These are phyloP conservation scores for Myopa tessellatipennis DNA, from an alignment of 2,888 invertebrate genomes.

Conservation along the genomic window DNA sequence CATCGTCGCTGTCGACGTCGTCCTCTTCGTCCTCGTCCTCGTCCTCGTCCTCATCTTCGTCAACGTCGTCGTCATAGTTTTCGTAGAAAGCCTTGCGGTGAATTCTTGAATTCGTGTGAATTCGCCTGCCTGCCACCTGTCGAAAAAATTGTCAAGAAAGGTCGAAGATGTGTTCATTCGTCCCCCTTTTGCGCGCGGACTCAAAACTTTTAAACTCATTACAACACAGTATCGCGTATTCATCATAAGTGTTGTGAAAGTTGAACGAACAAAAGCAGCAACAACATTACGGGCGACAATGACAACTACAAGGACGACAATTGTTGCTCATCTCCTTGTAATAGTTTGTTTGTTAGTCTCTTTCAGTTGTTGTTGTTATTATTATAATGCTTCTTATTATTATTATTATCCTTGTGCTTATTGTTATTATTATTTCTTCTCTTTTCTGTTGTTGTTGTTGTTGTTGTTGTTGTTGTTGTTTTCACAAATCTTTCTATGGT, in stretches of 20 bases:
- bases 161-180: too few species aligned
- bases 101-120: neutral
- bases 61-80: too few species aligned
- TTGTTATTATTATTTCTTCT: neutral
- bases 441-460: neutral
- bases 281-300: neutral
- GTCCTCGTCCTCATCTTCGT: too few species aligned
- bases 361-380: neutral
- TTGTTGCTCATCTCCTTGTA: neutral
- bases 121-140: neutral
- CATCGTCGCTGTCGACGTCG: too few species aligned
- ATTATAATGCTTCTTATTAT: too few species aligned
- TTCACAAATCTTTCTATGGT: neutral
- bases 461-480: neutral
- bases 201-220: slow-evolving; percentile 4
- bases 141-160: neutral
- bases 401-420: neutral
- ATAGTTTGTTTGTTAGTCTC: neutral
- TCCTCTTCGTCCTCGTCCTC: too few species aligned
- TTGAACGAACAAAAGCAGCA: neutral
- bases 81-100: neutral
- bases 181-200: too few species aligned
- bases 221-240: neutral
- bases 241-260: neutral
- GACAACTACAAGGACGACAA: neutral